Percentiles rank a stretch among this genome's conserved stretches.
These are phyloP conservation scores for Camponotus floridanus DNA, from an alignment of 1,140 invertebrate genomes.

Conservation along the genomic window DNA sequence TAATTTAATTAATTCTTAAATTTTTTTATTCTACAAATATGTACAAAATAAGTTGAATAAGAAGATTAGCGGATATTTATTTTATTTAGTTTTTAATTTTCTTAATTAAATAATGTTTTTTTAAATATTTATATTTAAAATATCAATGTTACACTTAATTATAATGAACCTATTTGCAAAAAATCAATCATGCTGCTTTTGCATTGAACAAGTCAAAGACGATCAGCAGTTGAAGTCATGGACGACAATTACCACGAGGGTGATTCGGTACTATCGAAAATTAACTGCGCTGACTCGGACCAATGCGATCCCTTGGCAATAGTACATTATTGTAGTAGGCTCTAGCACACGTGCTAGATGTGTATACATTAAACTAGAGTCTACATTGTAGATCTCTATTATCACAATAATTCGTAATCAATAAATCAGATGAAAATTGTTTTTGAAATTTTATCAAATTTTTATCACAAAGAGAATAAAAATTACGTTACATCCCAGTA, in stretches of 20 bases:
- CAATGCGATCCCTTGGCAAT: conserved; percentile 54
- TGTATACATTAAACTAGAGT: conserved; percentile 15
- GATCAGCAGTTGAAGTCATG: conserved; percentile 37
- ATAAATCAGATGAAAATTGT: not conserved
- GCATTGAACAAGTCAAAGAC: conserved; percentile 40
- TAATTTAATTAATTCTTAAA: too few relatives aligned
- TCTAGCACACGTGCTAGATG: conserved; percentile 46
- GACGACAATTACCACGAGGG: conserved; percentile 56
- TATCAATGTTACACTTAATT: not conserved
- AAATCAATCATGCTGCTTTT: not conserved
- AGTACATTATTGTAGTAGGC: conserved; percentile 60
- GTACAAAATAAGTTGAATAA: too few relatives aligned
- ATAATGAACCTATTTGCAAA: not conserved
- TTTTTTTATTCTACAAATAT: too few relatives aligned
- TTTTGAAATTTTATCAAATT: conserved; percentile 14
- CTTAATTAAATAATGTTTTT: not conserved
- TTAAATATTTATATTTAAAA: too few relatives aligned
- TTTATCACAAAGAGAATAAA: not conserved
- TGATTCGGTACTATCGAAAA: conserved; percentile 58
- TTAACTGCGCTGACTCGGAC: conserved; percentile 61
- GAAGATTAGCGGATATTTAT: too few relatives aligned
- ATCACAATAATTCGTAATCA: conserved; percentile 5
- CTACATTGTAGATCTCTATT: conserved; percentile 26
- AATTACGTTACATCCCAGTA: not conserved
- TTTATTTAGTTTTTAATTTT: not conserved